Conservation (phyloP, 2,797 vertebrate species). For the Melanogrammus aeglefinus region DNA sequence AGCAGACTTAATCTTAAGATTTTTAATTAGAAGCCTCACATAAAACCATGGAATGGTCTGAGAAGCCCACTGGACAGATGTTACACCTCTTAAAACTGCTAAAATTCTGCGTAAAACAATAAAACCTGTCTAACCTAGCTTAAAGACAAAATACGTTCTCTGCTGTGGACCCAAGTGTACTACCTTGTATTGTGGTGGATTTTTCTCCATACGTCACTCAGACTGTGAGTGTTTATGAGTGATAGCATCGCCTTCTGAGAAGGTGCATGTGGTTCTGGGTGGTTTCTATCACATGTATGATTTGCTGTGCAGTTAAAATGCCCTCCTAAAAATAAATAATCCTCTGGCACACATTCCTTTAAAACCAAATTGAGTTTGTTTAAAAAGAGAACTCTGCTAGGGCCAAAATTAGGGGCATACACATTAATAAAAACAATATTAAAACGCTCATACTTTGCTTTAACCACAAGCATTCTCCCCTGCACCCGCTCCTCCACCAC, state of each 20-base stretch:
- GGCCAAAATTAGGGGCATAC: no score
- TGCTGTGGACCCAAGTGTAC: background rate
- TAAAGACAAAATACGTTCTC: background rate
- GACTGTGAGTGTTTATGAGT: background rate
- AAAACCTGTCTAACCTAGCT: no score
- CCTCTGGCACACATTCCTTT: no score
- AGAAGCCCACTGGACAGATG: background rate
- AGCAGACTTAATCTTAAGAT: constrained; percentile 3
- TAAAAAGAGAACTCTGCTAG: no score
- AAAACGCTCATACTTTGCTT: constrained; percentile 8
- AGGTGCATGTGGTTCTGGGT: background rate
- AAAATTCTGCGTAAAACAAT: no score
- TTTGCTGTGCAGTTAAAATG: background rate
- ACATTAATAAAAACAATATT: no score
- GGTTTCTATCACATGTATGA: background rate
- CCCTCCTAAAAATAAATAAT: no score
- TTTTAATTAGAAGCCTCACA: constrained; percentile 4
- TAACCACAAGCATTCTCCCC: no score
- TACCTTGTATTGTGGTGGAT: no score
- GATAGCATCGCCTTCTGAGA: background rate
- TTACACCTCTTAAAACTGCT: background rate
- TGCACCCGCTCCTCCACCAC: background rate
- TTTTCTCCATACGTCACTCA: no score
- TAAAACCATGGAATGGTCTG: constrained; percentile 1
- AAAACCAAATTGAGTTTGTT: no score